These are phyloP conservation scores for Epizoanthus rinbou DNA, from an alignment of 92 coral and sea anemone species.

Conservation along the genomic window DNA sequence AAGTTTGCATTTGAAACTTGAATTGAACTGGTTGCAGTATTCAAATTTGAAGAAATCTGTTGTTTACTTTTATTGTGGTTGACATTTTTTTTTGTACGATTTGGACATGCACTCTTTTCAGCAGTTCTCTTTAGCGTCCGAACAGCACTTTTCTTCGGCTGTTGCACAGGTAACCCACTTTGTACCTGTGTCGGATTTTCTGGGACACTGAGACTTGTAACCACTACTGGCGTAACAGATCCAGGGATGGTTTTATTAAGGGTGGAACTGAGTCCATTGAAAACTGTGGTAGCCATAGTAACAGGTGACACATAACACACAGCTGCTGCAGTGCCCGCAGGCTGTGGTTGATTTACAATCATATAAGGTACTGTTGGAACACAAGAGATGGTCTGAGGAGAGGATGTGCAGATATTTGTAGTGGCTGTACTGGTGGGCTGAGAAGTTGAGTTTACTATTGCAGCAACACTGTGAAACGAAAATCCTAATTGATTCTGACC, in stretches of 20 bases:
- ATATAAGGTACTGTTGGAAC: slow-evolving; percentile 40
- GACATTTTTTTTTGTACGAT: slow-evolving; percentile 5
- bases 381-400: slow-evolving; percentile 15
- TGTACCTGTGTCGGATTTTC: slow-evolving; percentile 15
- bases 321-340: slow-evolving; percentile 22
- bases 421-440: slow-evolving; percentile 24
- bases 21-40: background rate
- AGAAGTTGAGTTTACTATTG: slow-evolving; percentile 27
- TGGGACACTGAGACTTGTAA: slow-evolving; percentile 14
- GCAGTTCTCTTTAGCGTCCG: slow-evolving; percentile 15
- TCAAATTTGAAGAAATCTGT: slow-evolving; percentile 6
- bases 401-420: background rate
- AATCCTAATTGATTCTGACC: slow-evolving; percentile 28
- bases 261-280: slow-evolving; percentile 3
- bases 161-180: slow-evolving; percentile 9
- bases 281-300: slow-evolving; percentile 34
- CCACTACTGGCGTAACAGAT: slow-evolving; percentile 16
- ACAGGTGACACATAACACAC: slow-evolving; percentile 45
- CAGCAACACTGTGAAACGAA: slow-evolving; percentile 43
- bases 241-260: background rate
- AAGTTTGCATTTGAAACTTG: background rate
- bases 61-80: slow-evolving; percentile 7
- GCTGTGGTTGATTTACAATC: slow-evolving; percentile 34
- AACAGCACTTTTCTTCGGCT: slow-evolving; percentile 13
- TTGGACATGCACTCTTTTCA: background rate